Evolutionary conservation across 2,113 vertebrate genomes (phyloP), one percentile per base, ranked within the genome.

Genomic region (Ariopsis seemanni): DNA sequence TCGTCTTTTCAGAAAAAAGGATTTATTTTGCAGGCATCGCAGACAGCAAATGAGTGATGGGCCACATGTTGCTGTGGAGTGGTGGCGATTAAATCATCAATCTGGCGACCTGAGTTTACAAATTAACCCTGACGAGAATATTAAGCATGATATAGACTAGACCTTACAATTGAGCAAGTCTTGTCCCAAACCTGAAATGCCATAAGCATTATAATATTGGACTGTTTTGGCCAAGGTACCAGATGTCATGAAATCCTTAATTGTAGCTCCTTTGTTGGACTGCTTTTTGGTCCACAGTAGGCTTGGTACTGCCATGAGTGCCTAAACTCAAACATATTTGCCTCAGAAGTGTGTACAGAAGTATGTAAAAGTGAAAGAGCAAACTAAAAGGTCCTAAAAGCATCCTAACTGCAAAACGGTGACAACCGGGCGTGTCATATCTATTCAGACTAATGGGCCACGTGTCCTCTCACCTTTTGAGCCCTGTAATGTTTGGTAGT

Each of bases 371-470:
- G 5, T 11, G 42, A 48, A 1, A 4, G 20, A 15, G 25, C 52
- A 79, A 57, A 57, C 0, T 15, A 79, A 55, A 79, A 18, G 53
- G 12, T 30, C 7, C n/a, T 48, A 18, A 12, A 71, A 71, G 27
- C 34, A 74, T 48, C 34, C 17, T 9, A 48, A 18, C 42, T 74
- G 78, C 57, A 62, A 62, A 82, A 82, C 10, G 34, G 27, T 82
- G 30, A 48, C 18, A 48, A 42, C 79, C 27, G 18, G 20, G 57
- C 4, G 14, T 20, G 30, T 60, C 79, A 82, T 60, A 81, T 60
- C 78, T 60, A 20, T 81, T 81, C 27, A 81, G 57, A 81, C 79
- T 60, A 81, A 81, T 60, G 57, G 15, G 55, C 9, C 78, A 80
- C 78, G 57, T 42, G 55, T 25, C 27, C 57, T 14, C 27, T 42